Evolutionary conservation across 2,888 invertebrate species (phyloP).

Genomic region (Drosophila neotestacea): DNA sequence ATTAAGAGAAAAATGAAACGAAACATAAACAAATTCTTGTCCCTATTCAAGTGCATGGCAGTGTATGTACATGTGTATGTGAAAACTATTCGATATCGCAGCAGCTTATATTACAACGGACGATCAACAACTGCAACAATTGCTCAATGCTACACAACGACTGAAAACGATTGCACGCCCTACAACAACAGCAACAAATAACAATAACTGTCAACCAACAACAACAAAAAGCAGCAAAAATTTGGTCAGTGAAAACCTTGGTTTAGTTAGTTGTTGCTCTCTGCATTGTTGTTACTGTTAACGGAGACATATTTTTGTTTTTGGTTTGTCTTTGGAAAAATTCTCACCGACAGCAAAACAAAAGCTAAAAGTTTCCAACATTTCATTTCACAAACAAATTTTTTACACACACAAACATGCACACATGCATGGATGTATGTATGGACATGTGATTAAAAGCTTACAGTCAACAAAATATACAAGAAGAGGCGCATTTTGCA

Average conservation of each 20-base stretch:
- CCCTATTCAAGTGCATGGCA: no score
- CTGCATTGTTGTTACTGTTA: slow-evolving; percentile 46
- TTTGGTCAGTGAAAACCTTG: slow-evolving; percentile 69
- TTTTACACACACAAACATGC: slow-evolving; percentile 38
- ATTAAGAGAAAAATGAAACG: no score
- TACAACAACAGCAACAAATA: slow-evolving; percentile 30
- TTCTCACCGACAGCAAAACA: slow-evolving; percentile 62
- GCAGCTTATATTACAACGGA: slow-evolving; percentile 45
- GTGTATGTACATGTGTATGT: neutral
- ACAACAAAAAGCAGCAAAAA: slow-evolving; percentile 11
- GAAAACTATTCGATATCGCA: slow-evolving; percentile 11
- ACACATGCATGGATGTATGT: slow-evolving; percentile 1
- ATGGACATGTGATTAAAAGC: neutral
- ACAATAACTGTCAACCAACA: slow-evolving; percentile 32
- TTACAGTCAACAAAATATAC: slow-evolving; percentile 20
- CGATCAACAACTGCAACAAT: slow-evolving; percentile 50
- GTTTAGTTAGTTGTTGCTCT: slow-evolving; percentile 29
- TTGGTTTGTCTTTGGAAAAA: slow-evolving; percentile 38
- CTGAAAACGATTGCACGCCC: slow-evolving; percentile 40
- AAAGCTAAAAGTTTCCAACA: slow-evolving; percentile 43
- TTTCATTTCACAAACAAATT: slow-evolving; percentile 74
- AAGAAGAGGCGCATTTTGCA: slow-evolving; percentile 52
- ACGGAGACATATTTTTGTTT: slow-evolving; percentile 48
- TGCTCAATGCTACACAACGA: slow-evolving; percentile 48
- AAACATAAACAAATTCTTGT: no score